A percentile compares a stretch with the other conserved stretches of the same genome.
These are phyloP conservation scores for Mionectes olivaceus DNA, from an alignment of 2,797 vertebrate genomes.

Conservation along the genomic window DNA sequence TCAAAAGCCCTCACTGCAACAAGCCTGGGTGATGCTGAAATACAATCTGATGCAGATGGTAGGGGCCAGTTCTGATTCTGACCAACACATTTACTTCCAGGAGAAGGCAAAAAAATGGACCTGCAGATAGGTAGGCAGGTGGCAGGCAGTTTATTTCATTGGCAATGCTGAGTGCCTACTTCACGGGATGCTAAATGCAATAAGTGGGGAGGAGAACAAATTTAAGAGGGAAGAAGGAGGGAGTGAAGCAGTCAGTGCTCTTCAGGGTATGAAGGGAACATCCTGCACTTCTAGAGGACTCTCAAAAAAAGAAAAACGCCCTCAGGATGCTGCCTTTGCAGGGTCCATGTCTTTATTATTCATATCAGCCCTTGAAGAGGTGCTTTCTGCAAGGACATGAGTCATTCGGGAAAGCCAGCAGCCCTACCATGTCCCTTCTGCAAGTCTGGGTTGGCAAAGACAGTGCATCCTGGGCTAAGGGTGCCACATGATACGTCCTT, in stretches of 20 bases:
- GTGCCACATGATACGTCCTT: background rate
- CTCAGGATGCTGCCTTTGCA: background rate
- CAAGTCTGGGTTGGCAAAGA: background rate
- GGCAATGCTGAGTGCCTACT: conserved; percentile 51
- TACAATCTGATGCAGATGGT: conserved; percentile 40
- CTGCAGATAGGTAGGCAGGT: conserved; percentile 58
- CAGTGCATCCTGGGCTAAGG: rapidly evolving
- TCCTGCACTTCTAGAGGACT: background rate
- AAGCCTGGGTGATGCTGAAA: background rate
- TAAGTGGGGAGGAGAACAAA: conserved; percentile 49
- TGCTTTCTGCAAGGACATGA: background rate
- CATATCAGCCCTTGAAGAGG: background rate
- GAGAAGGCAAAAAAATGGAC: conserved; percentile 24
- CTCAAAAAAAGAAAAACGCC: background rate
- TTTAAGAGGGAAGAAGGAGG: conserved; percentile 47
- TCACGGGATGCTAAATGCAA: conserved; percentile 46
- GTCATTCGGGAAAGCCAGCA: background rate
- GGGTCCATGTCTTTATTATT: background rate
- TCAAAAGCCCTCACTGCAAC: background rate
- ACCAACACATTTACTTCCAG: conserved; percentile 11
- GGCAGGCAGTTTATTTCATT: conserved; percentile 54
- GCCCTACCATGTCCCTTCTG: background rate
- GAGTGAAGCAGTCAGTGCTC: conserved; percentile 6
- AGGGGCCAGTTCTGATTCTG: conserved; percentile 13
- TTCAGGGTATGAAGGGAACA: conserved; percentile 19